Conservation (phyloP, 64 coral and sea anemone genomes). For the Montipora sp. region DNA sequence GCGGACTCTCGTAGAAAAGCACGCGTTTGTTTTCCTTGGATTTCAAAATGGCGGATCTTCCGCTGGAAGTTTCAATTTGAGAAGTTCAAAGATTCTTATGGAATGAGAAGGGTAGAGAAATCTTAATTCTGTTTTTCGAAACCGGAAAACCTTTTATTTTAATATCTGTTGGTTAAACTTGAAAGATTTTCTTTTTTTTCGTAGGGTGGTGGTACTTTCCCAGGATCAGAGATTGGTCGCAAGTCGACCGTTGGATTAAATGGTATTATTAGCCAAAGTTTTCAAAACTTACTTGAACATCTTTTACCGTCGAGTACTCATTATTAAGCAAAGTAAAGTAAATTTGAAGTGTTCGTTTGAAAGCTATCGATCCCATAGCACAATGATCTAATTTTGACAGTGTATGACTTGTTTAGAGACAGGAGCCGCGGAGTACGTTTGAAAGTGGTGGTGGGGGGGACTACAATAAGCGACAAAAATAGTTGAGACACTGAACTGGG, state of each 20-base stretch:
- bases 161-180: neutral
- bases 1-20: neutral
- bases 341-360: neutral
- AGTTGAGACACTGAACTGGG: too few relatives aligned
- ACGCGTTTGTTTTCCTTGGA: slow-evolving; percentile 11
- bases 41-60: slow-evolving; percentile 45
- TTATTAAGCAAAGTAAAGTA: too few relatives aligned
- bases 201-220: slow-evolving; percentile 34
- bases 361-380: too few relatives aligned
- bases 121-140: neutral
- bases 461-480: too few relatives aligned
- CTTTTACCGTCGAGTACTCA: neutral
- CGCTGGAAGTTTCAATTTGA: neutral
- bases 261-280: neutral
- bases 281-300: neutral
- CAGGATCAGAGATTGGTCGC: slow-evolving; percentile 19
- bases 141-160: neutral
- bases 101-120: slow-evolving; percentile 31
- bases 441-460: too few relatives aligned
- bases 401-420: too few relatives aligned
- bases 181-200: neutral
- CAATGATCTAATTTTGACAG: too few relatives aligned
- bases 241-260: slow-evolving; percentile 18
- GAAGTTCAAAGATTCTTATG: slow-evolving; percentile 5
- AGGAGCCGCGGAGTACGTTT: too few relatives aligned